Conservation (phyloP, 2,888 invertebrate genomes). For the Bursaphelenchus okinawaensis region DNA sequence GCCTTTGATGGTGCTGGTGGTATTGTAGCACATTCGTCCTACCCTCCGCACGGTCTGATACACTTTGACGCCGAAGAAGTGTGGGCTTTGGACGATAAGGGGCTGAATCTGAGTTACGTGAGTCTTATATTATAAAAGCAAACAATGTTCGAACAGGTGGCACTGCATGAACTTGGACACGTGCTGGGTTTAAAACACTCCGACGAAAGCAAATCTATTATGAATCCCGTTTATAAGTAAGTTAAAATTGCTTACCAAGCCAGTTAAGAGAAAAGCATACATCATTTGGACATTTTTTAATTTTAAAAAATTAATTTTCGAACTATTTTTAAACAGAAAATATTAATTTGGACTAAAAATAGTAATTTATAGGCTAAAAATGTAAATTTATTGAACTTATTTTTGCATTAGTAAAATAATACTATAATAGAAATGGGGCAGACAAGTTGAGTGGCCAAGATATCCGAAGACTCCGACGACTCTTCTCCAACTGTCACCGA, state of each 20-base stretch:
- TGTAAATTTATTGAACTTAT: too few species aligned
- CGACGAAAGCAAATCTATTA: conserved; percentile 36
- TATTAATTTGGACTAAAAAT: too few species aligned
- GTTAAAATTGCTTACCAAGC: conserved; percentile 15
- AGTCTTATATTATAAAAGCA: neutral
- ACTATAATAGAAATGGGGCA: neutral
- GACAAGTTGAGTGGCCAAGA: conserved; percentile 4
- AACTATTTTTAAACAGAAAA: too few species aligned
- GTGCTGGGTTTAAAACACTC: conserved; percentile 52
- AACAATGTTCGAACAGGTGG: conserved; percentile 28
- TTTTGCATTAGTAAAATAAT: neutral
- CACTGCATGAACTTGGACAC: conserved; percentile 55
- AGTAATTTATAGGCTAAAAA: too few species aligned
- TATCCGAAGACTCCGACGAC: conserved; percentile 2
- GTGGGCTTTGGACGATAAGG: conserved; percentile 25
- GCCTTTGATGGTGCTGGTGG: conserved; percentile 30
- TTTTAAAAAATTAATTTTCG: too few species aligned
- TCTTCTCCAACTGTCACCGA: neutral
- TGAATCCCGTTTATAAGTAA: conserved; percentile 51
- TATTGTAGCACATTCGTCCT: conserved; percentile 47
- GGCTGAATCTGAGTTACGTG: neutral
- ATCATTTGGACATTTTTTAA: too few species aligned
- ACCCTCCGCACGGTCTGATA: conserved; percentile 43
- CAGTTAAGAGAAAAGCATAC: conserved; percentile 2
- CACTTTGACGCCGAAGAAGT: conserved; percentile 50